Conservation (phyloP, 2,888 invertebrate genomes). For the Notocelia uddmanniana region DNA sequence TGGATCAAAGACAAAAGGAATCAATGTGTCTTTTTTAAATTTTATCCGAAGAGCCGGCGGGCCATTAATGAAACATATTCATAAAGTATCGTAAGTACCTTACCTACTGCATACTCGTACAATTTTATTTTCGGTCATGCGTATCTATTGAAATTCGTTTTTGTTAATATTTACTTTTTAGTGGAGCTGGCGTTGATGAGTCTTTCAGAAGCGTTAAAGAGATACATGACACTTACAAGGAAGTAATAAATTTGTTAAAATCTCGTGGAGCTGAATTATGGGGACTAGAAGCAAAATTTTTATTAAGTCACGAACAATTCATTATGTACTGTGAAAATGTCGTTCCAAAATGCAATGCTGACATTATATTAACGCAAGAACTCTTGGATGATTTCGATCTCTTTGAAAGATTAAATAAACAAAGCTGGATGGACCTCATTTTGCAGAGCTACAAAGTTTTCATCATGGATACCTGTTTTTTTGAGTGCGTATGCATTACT, state of each 20-base stretch:
- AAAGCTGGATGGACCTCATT: constrained; percentile 87
- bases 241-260: constrained; percentile 68
- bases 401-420: constrained; percentile 74
- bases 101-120: neutral
- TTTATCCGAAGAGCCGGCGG: constrained; percentile 76
- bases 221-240: constrained; percentile 73
- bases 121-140: neutral
- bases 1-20: constrained; percentile 69
- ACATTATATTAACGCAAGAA: constrained; percentile 65
- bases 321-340: constrained; percentile 65
- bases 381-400: constrained; percentile 62
- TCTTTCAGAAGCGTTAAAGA: constrained; percentile 70
- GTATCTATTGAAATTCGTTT: neutral
- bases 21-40: constrained; percentile 74
- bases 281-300: constrained; percentile 69
- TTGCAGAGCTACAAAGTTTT: constrained; percentile 87
- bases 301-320: constrained; percentile 76
- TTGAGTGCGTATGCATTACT: constrained; percentile 75
- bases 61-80: constrained; percentile 75
- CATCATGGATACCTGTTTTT: constrained; percentile 79
- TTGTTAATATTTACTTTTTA: constrained; percentile 53
- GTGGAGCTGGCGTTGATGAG: constrained; percentile 65
- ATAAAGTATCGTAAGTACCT: constrained; percentile 68
- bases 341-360: constrained; percentile 67
- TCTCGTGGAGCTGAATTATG: constrained; percentile 73